Evolutionary conservation across 1,140 invertebrate genomes (phyloP), one percentile per base, ranked within the genome.

Genomic region (Tachypleus tridentatus): DNA sequence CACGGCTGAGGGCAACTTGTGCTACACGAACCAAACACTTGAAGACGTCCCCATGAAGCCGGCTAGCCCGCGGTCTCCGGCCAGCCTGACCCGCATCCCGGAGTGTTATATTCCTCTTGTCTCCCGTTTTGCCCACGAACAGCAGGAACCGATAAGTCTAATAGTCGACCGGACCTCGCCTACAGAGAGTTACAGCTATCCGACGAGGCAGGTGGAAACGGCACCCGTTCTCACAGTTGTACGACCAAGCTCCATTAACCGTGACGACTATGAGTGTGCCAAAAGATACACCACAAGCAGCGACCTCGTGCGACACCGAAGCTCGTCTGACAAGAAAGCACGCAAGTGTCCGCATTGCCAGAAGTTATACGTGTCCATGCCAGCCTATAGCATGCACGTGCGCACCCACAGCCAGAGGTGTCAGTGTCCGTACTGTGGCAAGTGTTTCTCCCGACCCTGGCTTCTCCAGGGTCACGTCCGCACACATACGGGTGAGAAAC

Each of bases 231-330:
- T 3, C 90, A 93, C 69, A 95, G 92, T 74, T 91, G 90, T 4
- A 94, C 94, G 82, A 85, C 80, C 29, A 29, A 29, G 29, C 29
- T 29, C 29, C 29, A 29, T 29, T 29, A 29, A 80, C 61, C 85
- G 90, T 75, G 83, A 84, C 57, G 94, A 91, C 75, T 80, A 82
- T 3, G 89, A 93, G 70, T 95, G 92, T 74, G 91, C 89, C 4
- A 93, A 94, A 82, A 85, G 79, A 65, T 93, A 93, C 77, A 89
- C 87, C 57, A 89, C 87, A 4, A 88, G 89, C 0, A 91, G 88
- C 51, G 97, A 96, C 77, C 82, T 97, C 57, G 91, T 91, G 0
- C 80, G 93, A 58, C 93, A 97, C 79, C 80, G 90, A 51, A 89
- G 88, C 53, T 81, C 90, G 29, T 86, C 85, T 48, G 89, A 91